These are phyloP conservation scores for Spea bombifrons DNA, from an alignment of 2,113 vertebrate genomes.

Conservation along the genomic window DNA sequence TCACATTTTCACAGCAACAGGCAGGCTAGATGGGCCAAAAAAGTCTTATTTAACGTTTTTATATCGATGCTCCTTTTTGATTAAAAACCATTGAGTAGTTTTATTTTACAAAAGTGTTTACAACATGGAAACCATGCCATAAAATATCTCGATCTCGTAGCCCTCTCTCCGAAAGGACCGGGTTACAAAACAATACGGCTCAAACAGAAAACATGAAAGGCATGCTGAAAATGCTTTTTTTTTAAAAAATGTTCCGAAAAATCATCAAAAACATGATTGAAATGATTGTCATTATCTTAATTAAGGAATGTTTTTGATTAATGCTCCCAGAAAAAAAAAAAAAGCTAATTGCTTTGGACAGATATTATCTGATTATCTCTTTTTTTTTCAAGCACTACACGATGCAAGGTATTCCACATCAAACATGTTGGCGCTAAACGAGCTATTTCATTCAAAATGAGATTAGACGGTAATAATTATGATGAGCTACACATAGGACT, in stretches of 20 bases:
- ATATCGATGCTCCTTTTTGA: no score
- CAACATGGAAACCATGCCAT: background rate
- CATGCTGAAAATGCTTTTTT: background rate
- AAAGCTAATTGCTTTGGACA: background rate
- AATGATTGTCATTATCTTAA: conserved; percentile 2
- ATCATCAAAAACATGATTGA: conserved; percentile 1
- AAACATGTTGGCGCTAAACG: background rate
- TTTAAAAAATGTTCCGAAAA: no score
- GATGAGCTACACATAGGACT: background rate
- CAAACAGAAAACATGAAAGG: background rate
- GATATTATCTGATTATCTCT: background rate
- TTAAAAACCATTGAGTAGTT: no score
- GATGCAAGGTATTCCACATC: background rate
- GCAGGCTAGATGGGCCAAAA: no score
- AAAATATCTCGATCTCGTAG: background rate
- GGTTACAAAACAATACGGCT: background rate
- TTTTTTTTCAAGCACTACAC: background rate
- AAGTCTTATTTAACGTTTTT: no score
- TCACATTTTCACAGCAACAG: no score
- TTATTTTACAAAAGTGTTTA: background rate
- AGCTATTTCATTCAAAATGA: background rate
- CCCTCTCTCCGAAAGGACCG: background rate
- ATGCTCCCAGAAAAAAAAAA: conserved; percentile 1
- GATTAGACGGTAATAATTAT: background rate
- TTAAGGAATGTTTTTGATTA: conserved; percentile 24